These are phyloP conservation scores for Ctenicera cuprea DNA, from an alignment of 2,888 invertebrate genomes.

Conservation along the genomic window DNA sequence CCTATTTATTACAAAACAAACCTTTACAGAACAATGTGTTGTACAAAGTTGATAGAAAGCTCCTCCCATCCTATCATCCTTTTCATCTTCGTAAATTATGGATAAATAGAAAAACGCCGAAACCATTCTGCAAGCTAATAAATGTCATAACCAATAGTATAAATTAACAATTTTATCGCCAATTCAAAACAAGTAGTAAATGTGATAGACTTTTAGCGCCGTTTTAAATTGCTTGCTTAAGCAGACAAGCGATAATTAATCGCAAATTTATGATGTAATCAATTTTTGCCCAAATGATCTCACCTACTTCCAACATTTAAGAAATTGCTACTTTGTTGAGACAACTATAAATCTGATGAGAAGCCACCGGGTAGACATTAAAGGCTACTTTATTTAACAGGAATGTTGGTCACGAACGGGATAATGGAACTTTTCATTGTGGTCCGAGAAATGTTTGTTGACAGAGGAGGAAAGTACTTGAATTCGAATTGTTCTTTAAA, in stretches of 20 bases:
- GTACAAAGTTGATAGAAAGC: neutral
- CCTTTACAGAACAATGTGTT: neutral
- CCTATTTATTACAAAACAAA: too few relatives aligned
- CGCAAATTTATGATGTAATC: neutral
- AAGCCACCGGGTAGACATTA: neutral
- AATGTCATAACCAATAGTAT: slow-evolving; percentile 6
- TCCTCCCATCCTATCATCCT: neutral
- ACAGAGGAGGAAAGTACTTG: neutral
- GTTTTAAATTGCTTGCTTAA: neutral
- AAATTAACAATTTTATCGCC: slow-evolving; percentile 18
- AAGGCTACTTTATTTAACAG: neutral
- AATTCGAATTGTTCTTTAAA: slow-evolving; percentile 4
- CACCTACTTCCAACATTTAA: slow-evolving; percentile 9
- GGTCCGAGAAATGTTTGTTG: slow-evolving; percentile 6
- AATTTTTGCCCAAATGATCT: slow-evolving; percentile 6
- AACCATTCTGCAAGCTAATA: neutral
- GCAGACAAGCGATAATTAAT: slow-evolving; percentile 1
- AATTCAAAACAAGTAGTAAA: neutral
- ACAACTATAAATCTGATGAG: slow-evolving; percentile 7
- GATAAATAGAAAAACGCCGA: neutral
- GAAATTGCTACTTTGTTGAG: slow-evolving; percentile 6
- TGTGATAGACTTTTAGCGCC: slow-evolving; percentile 5
- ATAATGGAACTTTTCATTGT: slow-evolving; percentile 7
- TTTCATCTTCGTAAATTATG: neutral
- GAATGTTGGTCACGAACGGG: neutral